Base-by-base conservation (phyloP, 2,888 invertebrate genomes). In the Blera fallax region DNA sequence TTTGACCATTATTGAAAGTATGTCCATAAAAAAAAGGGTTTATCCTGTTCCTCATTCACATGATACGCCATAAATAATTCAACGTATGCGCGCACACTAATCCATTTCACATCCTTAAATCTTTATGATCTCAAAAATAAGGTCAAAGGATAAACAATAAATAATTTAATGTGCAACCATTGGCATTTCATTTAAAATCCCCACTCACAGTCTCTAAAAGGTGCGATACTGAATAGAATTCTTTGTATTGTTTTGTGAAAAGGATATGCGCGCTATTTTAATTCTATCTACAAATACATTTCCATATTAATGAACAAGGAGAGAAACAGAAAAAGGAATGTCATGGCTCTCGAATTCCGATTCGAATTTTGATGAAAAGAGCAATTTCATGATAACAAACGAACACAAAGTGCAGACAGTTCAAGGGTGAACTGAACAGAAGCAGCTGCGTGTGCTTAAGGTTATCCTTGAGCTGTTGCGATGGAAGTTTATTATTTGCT, bases 271-370 rank as follows among this genome's bases (percentile, higher is more conserved):
- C 11, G 7, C n/a, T 37, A 48, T n/a, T 14, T 65, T 50, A 58
- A 37, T 48, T 48, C 27, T 16, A 16, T 48, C 27, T 16, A 16
- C 24, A 48, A 72, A 73, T 64, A 73, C 62, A 73, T 73, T 73
- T 52, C 73, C 74, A 62, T 62, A 43, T 62, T 64, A 74, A 64
- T 54, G 64, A 60, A 40, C 50, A 14, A 6, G 11, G 40, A 54
- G 4, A 10, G 27, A 16, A 10, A 29, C 14, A 4, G 21, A 24
- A 18, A 27, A 14, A 32, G 21, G 16, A 72, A 60, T 72, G 40
- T 14, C 52, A 54, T 32, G 24, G 40, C 37, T 14, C 24, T 60
- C 27, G 37, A 60, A 72, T 72, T 37, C 58, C 48, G 8, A 72
- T 72, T 16, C 48, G 48, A 40, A 50, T 16, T 60, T 37, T 16